Conservation (phyloP, 2,888 invertebrate species). For the Bruchidius siliquastri region DNA sequence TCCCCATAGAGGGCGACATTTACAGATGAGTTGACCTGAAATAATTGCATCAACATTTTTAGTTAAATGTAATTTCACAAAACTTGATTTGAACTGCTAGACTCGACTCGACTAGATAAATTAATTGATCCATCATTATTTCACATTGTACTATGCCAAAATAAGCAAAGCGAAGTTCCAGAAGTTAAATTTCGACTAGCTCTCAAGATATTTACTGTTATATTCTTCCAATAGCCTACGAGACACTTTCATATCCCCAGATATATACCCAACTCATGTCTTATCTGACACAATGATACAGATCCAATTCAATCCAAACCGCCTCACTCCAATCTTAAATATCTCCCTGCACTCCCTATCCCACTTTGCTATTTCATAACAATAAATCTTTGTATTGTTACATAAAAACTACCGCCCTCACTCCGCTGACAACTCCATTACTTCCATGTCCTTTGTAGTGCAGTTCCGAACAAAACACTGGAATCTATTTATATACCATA, state of each 20-base stretch:
- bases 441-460: not conserved
- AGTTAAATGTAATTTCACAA: too few species aligned
- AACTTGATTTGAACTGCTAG: too few species aligned
- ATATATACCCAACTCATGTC: not conserved
- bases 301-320: not conserved
- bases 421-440: not conserved
- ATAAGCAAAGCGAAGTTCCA: too few species aligned
- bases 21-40: too few species aligned
- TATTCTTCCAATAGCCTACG: not conserved
- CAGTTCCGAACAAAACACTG: not conserved
- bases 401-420: not conserved
- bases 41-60: too few species aligned
- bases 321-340: not conserved
- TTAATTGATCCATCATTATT: too few species aligned
- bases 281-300: not conserved
- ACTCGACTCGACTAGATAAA: too few species aligned
- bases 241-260: not conserved
- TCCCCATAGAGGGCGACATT: too few species aligned
- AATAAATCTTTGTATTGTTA: not conserved
- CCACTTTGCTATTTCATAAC: not conserved
- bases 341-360: not conserved
- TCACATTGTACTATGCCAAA: too few species aligned
- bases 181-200: too few species aligned
- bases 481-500: not conserved
- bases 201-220: too few species aligned